Conservation (phyloP, 2,113 vertebrate species). For the Puma concolor region DNA sequence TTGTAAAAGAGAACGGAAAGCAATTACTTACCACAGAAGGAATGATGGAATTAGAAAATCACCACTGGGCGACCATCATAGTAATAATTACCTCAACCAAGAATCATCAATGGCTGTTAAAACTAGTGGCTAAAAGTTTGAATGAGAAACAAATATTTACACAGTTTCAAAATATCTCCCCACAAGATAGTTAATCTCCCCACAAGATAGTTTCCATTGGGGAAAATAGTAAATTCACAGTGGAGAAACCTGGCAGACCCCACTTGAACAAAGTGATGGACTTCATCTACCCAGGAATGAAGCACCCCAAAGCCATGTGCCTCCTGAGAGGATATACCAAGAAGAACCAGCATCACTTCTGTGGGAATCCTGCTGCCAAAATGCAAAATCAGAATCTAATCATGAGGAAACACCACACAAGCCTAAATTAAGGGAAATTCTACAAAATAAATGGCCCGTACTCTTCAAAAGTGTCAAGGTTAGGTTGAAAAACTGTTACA, state of each 20-base stretch:
- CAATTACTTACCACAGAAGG: neutral
- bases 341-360: neutral
- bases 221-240: neutral
- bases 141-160: neutral
- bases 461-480: neutral
- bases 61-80: neutral
- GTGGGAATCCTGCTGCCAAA: neutral
- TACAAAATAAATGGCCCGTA: neutral
- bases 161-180: neutral
- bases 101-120: neutral
- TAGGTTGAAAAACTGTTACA: neutral
- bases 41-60: neutral
- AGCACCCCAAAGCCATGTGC: neutral
- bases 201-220: neutral
- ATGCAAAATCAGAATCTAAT: neutral
- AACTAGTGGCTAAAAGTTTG: neutral
- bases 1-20: neutral
- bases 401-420: neutral
- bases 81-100: slow-evolving; percentile 2
- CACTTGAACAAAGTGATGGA: neutral
- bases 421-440: neutral
- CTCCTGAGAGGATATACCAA: neutral
- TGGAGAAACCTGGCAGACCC: neutral
- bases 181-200: neutral
- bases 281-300: neutral